phyloP scores from a whole-genome alignment of 2,113 vertebrate genomes.

The Protomyctophum bolini region DNA sequence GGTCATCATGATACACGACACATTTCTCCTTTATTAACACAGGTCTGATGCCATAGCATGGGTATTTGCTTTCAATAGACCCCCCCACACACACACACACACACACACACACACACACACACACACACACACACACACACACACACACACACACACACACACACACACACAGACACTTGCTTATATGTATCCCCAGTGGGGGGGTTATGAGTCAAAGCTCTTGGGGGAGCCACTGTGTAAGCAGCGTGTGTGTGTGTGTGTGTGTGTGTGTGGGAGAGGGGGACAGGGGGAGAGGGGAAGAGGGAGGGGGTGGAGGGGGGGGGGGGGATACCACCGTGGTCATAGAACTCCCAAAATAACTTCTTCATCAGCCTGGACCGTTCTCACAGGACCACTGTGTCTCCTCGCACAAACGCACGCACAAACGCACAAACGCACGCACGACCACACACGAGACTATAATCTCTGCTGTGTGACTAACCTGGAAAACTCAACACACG shows the following conservation, averaged over 20 bases:
- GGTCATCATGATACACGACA: too few species aligned
- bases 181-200: conserved; percentile 40
- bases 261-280: too few species aligned
- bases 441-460: too few species aligned
- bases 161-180: not conserved
- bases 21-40: not conserved
- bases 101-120: not conserved
- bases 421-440: not conserved
- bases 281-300: too few species aligned
- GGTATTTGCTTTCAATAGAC: not conserved
- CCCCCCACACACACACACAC: not conserved
- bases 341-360: conserved; percentile 54
- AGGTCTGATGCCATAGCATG: not conserved
- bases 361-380: conserved; percentile 30
- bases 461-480: not conserved
- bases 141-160: not conserved
- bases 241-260: conserved; percentile 1
- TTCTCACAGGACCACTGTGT: not conserved
- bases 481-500: too few species aligned
- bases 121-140: conserved; percentile 7
- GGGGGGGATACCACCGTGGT: too few species aligned
- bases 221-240: conserved; percentile 47
- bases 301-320: too few species aligned
- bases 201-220: conserved; percentile 49
- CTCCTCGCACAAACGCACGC: not conserved